These are phyloP conservation scores for Sebastes itinus DNA, from an alignment of 2,797 vertebrate genomes.

Conservation along the genomic window DNA sequence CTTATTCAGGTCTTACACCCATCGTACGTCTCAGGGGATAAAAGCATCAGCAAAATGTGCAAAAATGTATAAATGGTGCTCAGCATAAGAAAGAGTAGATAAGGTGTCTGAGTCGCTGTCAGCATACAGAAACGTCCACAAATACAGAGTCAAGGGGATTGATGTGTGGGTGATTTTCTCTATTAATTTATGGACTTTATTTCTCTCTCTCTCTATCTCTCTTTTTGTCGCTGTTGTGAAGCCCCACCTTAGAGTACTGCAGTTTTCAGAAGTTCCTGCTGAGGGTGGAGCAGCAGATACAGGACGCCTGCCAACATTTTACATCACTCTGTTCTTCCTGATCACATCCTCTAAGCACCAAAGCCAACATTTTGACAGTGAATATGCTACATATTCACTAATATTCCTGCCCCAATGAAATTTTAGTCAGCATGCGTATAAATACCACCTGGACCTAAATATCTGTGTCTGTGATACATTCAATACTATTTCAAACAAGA, in stretches of 20 bases:
- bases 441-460: not conserved
- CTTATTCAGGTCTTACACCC: constrained; percentile 16
- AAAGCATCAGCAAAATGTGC: constrained; percentile 32
- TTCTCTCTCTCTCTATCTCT: not conserved
- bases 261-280: constrained; percentile 34
- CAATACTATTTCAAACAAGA: not conserved
- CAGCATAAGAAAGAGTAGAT: constrained; percentile 17
- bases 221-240: constrained; percentile 7
- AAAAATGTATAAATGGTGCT: constrained; percentile 32
- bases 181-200: not conserved
- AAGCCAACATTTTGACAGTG: not conserved
- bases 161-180: constrained; percentile 33
- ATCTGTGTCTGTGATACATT: not conserved
- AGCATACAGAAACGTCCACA: constrained; percentile 5
- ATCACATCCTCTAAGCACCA: not conserved
- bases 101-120: constrained; percentile 2
- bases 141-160: constrained; percentile 2
- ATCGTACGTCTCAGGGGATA: not conserved
- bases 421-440: not conserved
- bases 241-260: constrained; percentile 52
- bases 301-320: not conserved
- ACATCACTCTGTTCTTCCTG: not conserved
- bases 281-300: constrained; percentile 18
- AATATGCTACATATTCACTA: not conserved
- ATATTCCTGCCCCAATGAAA: not conserved